These are phyloP conservation scores for Alloplasta piceator DNA, from an alignment of 2,888 invertebrate genomes.

Conservation along the genomic window DNA sequence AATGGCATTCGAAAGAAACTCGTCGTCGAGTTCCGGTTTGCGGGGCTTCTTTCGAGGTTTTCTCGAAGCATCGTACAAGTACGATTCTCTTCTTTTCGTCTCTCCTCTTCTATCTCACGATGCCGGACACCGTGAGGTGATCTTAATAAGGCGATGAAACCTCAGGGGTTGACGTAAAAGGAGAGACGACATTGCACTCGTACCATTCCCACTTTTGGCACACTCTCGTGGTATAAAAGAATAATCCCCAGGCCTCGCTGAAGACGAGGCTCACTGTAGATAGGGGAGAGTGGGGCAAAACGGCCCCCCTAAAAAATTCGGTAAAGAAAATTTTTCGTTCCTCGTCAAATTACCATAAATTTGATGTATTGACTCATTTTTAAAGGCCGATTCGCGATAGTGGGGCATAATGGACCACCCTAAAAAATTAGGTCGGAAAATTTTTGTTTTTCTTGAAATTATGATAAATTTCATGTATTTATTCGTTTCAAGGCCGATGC, in stretches of 20 bases:
- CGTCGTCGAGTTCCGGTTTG: slow-evolving; percentile 77
- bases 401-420: too few species aligned
- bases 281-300: too few species aligned
- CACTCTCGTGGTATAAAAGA: slow-evolving; percentile 31
- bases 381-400: too few species aligned
- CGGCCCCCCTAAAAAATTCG: too few species aligned
- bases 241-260: slow-evolving; percentile 11
- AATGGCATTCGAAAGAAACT: slow-evolving; percentile 69
- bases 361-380: too few species aligned
- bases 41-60: slow-evolving; percentile 70
- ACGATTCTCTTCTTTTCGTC: slow-evolving; percentile 36
- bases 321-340: too few species aligned
- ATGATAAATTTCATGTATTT: too few species aligned
- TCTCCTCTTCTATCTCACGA: slow-evolving; percentile 32
- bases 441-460: too few species aligned
- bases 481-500: too few species aligned
- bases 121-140: slow-evolving; percentile 50
- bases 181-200: slow-evolving; percentile 70
- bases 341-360: too few species aligned
- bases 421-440: too few species aligned
- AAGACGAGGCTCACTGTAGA: slow-evolving; percentile 22
- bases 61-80: slow-evolving; percentile 11
- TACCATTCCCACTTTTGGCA: slow-evolving; percentile 67
- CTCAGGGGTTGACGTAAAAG: slow-evolving; percentile 72
- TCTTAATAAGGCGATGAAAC: slow-evolving; percentile 76